Conservation (phyloP, 2,113 vertebrate species). For the Bagarius yarrelli region DNA sequence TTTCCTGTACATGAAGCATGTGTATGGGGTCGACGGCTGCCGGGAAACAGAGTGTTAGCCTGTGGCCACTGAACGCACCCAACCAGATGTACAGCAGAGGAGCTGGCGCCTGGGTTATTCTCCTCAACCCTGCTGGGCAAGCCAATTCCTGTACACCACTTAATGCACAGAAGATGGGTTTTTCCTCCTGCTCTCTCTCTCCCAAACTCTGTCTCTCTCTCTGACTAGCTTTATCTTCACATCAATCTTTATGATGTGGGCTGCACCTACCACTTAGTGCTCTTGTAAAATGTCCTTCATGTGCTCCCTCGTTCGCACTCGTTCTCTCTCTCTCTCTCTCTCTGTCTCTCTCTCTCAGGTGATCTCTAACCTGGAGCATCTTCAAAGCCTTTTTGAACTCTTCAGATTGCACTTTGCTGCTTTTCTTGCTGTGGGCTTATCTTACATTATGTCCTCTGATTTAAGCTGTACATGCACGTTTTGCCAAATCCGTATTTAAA, state of each 20-base stretch:
- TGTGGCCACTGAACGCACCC: slow-evolving; percentile 35
- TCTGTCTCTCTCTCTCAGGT: slow-evolving; percentile 23
- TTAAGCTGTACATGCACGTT: neutral
- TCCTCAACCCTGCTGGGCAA: slow-evolving; percentile 44
- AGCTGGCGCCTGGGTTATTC: slow-evolving; percentile 50
- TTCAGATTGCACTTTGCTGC: slow-evolving; percentile 1
- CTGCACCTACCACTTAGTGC: slow-evolving; percentile 54
- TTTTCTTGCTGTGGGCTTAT: slow-evolving; percentile 5
- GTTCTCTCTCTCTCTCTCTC: slow-evolving; percentile 22
- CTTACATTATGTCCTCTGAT: neutral
- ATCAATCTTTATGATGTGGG: slow-evolving; percentile 53
- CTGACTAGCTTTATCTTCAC: slow-evolving; percentile 45
- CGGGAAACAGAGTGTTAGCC: slow-evolving; percentile 24
- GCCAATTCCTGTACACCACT: slow-evolving; percentile 52
- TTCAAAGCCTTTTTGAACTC: slow-evolving; percentile 41
- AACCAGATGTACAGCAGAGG: slow-evolving; percentile 43
- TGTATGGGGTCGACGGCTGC: slow-evolving; percentile 21
- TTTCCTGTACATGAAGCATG: neutral
- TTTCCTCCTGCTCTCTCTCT: slow-evolving; percentile 26
- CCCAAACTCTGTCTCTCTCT: slow-evolving; percentile 14
- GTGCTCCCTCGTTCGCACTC: slow-evolving; percentile 27
- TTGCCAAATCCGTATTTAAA: neutral
- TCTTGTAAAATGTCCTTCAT: slow-evolving; percentile 51
- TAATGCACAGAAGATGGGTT: slow-evolving; percentile 45
- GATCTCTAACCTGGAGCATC: slow-evolving; percentile 43